These are phyloP conservation scores for Rhynchotus rufescens DNA, from an alignment of 2,797 vertebrate species.

Conservation along the genomic window DNA sequence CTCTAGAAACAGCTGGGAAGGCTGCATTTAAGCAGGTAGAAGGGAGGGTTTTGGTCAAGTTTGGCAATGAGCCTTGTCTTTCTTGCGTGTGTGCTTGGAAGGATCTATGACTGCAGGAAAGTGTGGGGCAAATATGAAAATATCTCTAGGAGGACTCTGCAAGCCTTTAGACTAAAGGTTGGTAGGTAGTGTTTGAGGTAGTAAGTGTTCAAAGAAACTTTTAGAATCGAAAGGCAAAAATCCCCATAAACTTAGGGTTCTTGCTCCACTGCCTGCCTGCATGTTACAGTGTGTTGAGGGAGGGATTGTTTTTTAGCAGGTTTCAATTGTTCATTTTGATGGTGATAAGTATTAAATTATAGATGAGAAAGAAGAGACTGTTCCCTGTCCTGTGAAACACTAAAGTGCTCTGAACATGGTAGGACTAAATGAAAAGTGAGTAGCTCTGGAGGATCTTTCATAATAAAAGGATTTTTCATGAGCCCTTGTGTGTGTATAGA, in stretches of 20 bases:
- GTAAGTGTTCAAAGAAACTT: not conserved
- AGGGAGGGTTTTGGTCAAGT: not conserved
- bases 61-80: not conserved
- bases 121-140: not conserved
- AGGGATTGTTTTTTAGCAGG: not conserved
- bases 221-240: not conserved
- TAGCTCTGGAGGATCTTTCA: not conserved
- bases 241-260: not conserved
- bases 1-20: not conserved
- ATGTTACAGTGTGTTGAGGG: rapidly evolving
- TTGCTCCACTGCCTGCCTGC: not conserved
- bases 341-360: not conserved
- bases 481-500: not conserved
- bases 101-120: not conserved
- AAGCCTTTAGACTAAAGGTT: not conserved
- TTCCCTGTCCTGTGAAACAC: not conserved
- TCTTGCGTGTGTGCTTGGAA: rapidly evolving
- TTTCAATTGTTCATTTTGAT: not conserved
- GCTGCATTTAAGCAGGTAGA: not conserved
- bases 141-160: not conserved
- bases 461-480: not conserved
- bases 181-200: not conserved
- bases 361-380: not conserved
- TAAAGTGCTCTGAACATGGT: not conserved
- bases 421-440: not conserved